Base-by-base conservation (phyloP, 2,888 invertebrate species). In the Cistogaster globosa region DNA sequence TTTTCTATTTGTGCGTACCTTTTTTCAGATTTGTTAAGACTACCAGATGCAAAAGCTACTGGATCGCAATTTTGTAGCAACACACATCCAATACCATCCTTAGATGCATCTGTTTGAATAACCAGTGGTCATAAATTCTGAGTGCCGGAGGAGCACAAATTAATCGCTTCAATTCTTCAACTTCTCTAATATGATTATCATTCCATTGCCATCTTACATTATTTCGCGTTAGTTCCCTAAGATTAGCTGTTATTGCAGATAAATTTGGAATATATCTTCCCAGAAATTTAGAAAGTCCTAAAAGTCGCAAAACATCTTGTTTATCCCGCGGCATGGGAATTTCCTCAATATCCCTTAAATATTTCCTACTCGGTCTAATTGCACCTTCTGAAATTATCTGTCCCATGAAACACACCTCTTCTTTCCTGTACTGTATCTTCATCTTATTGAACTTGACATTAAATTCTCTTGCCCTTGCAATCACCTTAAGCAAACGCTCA, bases 1-100 rank as follows among this genome's bases (percentile, higher is more conserved):
- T 69, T 69, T 32, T 68, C 67, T 68, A 68, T 68, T 20, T 68
- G 67, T 11, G 67, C 67, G 5, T 51, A 51, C 8, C 51, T 51
- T 7, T 51, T 14, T 51, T 51, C 51, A 7, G 16, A 18, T 16
- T 18, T n/a, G 2, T 51, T 51, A 4, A 51, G 16, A n/a, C 18
- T 51, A 1, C 51, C 2, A n/a, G 51, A 51, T 18, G 53, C 20
- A 14, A 14, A 42, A 11, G 42, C 42, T 4, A 42, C 42, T 4
- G 42, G 42, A 14, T 7, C 4, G 4, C 42, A 9, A 11, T 14
- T 14, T 14, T 42, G 42, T 14, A 42, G 14, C 42, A 42, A 7
- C 12, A 42, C 14, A 42, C 42, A 42, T 6, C 42, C 42, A 42
- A 42, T 42, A 14, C 14, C 14, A 14, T 42, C 42, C 14, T 42